Evolutionary conservation across 2,888 invertebrate genomes (phyloP).

Genomic region (Ormyrus labotus): DNA sequence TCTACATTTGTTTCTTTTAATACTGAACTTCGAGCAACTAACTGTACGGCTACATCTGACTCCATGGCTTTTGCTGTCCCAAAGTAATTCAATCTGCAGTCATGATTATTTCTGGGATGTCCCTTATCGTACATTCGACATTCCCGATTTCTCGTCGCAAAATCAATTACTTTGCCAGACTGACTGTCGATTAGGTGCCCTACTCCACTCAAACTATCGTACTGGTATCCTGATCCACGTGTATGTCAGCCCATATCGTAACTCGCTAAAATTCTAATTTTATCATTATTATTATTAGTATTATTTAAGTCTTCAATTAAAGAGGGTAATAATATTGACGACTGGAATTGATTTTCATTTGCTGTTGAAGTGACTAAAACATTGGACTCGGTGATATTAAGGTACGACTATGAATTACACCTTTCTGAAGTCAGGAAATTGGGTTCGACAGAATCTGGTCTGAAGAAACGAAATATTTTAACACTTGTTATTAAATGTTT

Average conservation of each 20-base stretch:
- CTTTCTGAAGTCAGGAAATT: no score
- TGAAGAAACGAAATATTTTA: no score
- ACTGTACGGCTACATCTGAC: slow-evolving; percentile 26
- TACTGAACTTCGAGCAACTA: slow-evolving; percentile 40
- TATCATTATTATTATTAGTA: no score
- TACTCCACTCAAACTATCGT: slow-evolving; percentile 46
- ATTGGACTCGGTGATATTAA: no score
- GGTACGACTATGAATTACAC: no score
- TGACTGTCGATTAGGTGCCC: slow-evolving; percentile 39
- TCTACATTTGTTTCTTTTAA: slow-evolving; percentile 51
- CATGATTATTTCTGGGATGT: slow-evolving; percentile 3
- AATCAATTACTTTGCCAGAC: slow-evolving; percentile 43
- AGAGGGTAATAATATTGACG: no score
- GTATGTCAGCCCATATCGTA: slow-evolving; percentile 43
- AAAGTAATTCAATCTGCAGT: slow-evolving; percentile 48
- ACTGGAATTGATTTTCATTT: background rate
- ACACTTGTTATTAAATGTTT: no score
- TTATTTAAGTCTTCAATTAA: no score
- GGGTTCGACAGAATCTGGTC: no score
- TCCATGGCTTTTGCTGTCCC: slow-evolving; percentile 53
- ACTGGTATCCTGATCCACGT: slow-evolving; percentile 34
- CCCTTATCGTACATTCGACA: slow-evolving; percentile 43
- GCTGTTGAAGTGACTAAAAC: background rate
- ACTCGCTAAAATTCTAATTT: no score
- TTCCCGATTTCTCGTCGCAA: slow-evolving; percentile 51